phyloP scores from a whole-genome alignment of 2,797 vertebrate genomes.

The Delichon dasypus region DNA sequence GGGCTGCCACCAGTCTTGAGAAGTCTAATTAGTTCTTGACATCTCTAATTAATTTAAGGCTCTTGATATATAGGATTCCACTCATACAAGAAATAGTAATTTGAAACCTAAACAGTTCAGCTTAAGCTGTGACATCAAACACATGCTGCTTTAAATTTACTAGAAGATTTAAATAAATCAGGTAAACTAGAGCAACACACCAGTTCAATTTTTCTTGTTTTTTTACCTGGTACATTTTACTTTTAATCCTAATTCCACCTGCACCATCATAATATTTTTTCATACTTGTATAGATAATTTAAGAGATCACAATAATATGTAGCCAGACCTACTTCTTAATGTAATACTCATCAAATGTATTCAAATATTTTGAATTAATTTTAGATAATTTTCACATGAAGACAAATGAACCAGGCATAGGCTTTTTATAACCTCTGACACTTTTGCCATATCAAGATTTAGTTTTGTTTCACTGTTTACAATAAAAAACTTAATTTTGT shows the following conservation, averaged over 20 bases:
- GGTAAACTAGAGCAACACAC: background rate
- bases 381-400: background rate
- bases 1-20: background rate
- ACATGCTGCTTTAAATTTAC: background rate
- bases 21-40: background rate
- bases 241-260: constrained; percentile 1
- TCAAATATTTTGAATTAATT: constrained; percentile 5
- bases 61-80: background rate
- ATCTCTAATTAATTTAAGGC: background rate
- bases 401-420: background rate
- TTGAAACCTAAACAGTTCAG: background rate
- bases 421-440: background rate
- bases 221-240: background rate
- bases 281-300: background rate
- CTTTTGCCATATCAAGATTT: background rate
- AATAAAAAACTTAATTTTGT: background rate
- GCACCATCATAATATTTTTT: background rate
- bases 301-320: background rate
- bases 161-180: background rate
- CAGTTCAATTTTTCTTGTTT: background rate
- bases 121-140: background rate
- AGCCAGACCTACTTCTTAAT: background rate
- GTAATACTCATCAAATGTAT: background rate
- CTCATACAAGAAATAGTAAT: background rate
- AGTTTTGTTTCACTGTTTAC: background rate